phyloP scores from a whole-genome alignment of 2,113 vertebrate genomes.

The Coptodon rendalli region DNA sequence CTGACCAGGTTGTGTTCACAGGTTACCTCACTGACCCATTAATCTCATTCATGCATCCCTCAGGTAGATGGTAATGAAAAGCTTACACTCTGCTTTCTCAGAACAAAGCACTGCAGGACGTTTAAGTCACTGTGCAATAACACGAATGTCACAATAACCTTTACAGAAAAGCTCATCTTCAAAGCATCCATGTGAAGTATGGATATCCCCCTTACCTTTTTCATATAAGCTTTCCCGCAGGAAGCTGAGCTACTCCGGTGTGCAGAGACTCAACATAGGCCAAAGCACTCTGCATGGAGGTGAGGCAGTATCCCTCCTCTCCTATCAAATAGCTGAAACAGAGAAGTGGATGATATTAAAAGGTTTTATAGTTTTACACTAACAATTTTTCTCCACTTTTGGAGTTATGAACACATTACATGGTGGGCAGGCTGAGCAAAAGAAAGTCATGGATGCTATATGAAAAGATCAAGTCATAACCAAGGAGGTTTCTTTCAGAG shows the following conservation, averaged over 20 bases:
- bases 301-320: conserved; percentile 94
- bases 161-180: background rate
- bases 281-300: conserved; percentile 90
- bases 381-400: background rate
- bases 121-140: background rate
- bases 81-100: background rate
- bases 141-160: background rate
- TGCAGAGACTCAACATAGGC: conserved; percentile 82
- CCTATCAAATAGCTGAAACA: conserved; percentile 85
- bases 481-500: background rate
- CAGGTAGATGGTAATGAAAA: background rate
- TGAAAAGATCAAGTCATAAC: background rate
- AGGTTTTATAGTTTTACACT: background rate
- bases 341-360: fast-evolving
- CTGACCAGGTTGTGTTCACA: background rate
- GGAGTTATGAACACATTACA: background rate
- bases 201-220: conserved; percentile 28
- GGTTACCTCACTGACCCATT: background rate
- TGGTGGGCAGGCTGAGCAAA: background rate
- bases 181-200: background rate
- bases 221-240: conserved; percentile 37
- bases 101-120: background rate
- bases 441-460: background rate
- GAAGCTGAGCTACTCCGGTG: conserved; percentile 6
- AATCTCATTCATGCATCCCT: background rate